phyloP scores from a whole-genome alignment of 2,113 vertebrate species.

The Rhinogobius similis region DNA sequence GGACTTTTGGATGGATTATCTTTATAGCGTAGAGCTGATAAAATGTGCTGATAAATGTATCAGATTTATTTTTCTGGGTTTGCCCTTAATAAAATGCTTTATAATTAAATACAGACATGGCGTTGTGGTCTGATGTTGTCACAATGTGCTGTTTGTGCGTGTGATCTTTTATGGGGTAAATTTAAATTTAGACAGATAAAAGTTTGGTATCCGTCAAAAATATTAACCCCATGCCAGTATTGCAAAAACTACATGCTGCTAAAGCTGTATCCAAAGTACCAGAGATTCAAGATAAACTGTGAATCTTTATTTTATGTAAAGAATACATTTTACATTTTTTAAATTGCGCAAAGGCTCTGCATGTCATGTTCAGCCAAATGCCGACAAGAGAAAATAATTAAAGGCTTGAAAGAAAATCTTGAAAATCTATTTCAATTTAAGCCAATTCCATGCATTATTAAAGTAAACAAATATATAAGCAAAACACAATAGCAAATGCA shows the following conservation, averaged over 20 bases:
- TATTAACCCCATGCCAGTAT: not conserved
- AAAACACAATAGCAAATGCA: slow-evolving; percentile 45
- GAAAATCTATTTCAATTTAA: not conserved
- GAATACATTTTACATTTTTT: too few species aligned
- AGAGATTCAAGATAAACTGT: not conserved
- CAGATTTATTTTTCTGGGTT: too few species aligned
- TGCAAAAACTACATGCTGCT: not conserved
- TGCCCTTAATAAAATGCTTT: too few species aligned
- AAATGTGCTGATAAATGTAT: not conserved
- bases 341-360: slow-evolving; percentile 12
- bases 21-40: not conserved
- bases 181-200: not conserved
- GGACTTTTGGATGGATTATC: not conserved
- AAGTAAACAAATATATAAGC: slow-evolving; percentile 14
- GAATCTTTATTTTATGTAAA: too few species aligned
- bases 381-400: not conserved
- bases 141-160: too few species aligned
- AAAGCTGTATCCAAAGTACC: not conserved
- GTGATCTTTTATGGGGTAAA: not conserved
- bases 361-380: not conserved
- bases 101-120: too few species aligned
- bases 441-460: slow-evolving; percentile 30
- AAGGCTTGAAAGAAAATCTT: not conserved
- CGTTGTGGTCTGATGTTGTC: too few species aligned
- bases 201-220: not conserved